Base-by-base conservation (phyloP, 1,140 invertebrate genomes). In the Cydia pomonella region DNA sequence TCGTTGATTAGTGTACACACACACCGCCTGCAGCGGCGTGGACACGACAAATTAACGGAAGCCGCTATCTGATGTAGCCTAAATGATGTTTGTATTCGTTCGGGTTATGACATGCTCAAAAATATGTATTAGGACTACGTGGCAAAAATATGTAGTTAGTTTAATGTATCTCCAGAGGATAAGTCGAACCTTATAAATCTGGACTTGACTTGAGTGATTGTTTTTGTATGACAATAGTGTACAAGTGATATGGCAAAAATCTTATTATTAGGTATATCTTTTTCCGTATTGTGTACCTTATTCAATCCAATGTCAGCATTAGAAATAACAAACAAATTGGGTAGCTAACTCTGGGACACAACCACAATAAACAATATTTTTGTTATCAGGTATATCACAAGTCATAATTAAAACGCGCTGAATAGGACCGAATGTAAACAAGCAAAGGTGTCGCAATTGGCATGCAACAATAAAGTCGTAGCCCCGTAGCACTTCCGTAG, bases 401-500 rank as follows among this genome's bases (percentile, higher is more conserved):
- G n/a, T 18, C 41, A 12, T 44, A 44, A 7, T 7, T 50, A 50
- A 47, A 50, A 50, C n/a, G 47, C 7, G 7, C n/a, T 23, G 21
- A 59, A 59, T 59, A n/a, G 9, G 21, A 59, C 53, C 21, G 3
- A 53, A 18, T 16, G 47, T 50, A 50, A 50, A 50, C 47, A 50
- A 50, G 47, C 47, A 50, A 41, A 41, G 38, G 38, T 41, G 78
- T 86, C 79, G 76, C 84, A 83, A 85, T 77, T 75, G 72, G 50
- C 78, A 87, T 76, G 76, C 81, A 84, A 87, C 84, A 83, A 84
- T 84, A 79, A 82, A 80, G 76, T 72, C 72, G 76, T 75, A 66
- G 62, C 78, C 74, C 74, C 79, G 86, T 82, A 84, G 84, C 80
- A 74, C 76, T 75, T 76, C 59, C 82, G 87, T 87, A 87, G 83